A percentile compares a stretch with the other conserved stretches of the same genome.
phyloP scores from a whole-genome alignment of 2,113 vertebrate genomes.

The Numenius arquata region DNA sequence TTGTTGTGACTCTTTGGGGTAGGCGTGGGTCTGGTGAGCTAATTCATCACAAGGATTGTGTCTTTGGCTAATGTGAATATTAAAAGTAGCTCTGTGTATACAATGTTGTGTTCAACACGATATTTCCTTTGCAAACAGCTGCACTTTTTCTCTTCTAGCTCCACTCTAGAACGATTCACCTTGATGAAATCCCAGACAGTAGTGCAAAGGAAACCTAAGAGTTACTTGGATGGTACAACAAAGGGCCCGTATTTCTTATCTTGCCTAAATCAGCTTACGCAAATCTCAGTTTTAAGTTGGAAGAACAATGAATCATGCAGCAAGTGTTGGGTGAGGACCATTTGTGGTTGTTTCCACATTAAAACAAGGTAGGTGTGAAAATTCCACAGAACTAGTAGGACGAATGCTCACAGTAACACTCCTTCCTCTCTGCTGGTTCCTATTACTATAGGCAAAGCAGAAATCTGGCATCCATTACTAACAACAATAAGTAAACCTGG shows the following conservation, averaged over 20 bases:
- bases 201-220: background rate
- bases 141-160: background rate
- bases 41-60: background rate
- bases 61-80: background rate
- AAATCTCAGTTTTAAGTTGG: background rate
- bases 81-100: background rate
- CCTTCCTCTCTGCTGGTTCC: slow-evolving; percentile 22
- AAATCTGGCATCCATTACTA: slow-evolving; percentile 44
- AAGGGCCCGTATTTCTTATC: background rate
- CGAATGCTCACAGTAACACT: background rate
- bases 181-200: background rate
- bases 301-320: background rate
- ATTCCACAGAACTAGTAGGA: slow-evolving; percentile 26
- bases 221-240: background rate
- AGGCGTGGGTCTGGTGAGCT: background rate
- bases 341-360: slow-evolving; percentile 54
- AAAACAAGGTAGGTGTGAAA: slow-evolving; percentile 58
- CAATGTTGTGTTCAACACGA: background rate
- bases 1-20: background rate
- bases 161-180: background rate
- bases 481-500: slow-evolving; percentile 51
- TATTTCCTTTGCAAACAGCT: background rate
- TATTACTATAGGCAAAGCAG: slow-evolving; percentile 13
- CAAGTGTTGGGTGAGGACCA: background rate
- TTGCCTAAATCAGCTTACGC: background rate